Evolutionary conservation across 2,797 vertebrate species (phyloP).

Genomic region (Microctenopoma lineatum): DNA sequence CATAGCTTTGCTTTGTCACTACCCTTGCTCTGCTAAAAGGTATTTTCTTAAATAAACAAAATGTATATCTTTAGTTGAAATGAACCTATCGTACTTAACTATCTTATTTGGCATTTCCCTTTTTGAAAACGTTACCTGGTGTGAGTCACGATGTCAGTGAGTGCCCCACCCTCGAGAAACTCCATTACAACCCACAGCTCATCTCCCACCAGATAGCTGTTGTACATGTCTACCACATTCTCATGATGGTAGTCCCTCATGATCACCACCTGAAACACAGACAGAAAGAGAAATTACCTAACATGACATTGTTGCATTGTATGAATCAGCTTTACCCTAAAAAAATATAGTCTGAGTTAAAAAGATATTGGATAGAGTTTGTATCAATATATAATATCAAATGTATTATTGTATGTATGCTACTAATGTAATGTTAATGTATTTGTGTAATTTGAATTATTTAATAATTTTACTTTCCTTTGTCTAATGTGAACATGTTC

Average conservation of each 20-base stretch:
- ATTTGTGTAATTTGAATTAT: constrained; percentile 31
- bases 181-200: constrained; percentile 99
- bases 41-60: too few species aligned
- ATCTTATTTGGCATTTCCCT: neutral
- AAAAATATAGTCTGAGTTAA: neutral
- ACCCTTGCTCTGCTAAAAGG: too few species aligned
- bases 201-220: constrained; percentile 96
- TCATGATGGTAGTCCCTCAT: constrained; percentile 98
- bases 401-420: neutral
- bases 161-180: constrained; percentile 94
- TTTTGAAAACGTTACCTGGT: constrained; percentile 83
- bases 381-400: neutral
- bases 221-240: constrained; percentile 98
- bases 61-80: neutral
- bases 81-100: neutral
- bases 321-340: neutral
- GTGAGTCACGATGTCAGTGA: constrained; percentile 96
- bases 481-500: constrained; percentile 56
- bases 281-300: neutral
- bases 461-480: constrained; percentile 38
- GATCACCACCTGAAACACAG: constrained; percentile 90
- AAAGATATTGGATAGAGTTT: neutral
- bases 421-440: neutral
- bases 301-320: neutral
- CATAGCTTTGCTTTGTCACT: too few species aligned